phyloP scores from a whole-genome alignment of 1,140 invertebrate genomes.

The Paraescarpia echinospica region DNA sequence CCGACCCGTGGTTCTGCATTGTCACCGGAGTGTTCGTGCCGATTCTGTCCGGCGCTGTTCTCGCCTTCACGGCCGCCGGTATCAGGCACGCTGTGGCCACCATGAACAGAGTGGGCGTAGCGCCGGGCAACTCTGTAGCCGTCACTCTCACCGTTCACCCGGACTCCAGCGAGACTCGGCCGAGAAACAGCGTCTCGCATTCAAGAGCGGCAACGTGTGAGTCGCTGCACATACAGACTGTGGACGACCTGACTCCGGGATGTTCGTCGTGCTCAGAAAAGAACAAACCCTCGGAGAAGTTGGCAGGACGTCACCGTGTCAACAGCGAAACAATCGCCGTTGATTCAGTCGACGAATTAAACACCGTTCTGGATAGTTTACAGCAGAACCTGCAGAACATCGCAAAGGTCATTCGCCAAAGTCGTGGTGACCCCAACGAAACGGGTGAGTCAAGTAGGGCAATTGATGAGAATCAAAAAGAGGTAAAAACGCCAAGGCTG shows the following conservation, averaged over 20 bases:
- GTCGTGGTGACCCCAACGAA: background rate
- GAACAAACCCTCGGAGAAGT: background rate
- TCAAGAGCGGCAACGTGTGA: background rate
- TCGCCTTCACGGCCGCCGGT: slow-evolving; percentile 30
- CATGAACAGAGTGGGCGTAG: background rate
- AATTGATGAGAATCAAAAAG: background rate
- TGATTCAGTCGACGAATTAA: background rate
- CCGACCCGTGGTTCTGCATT: slow-evolving; percentile 34
- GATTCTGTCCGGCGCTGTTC: slow-evolving; percentile 26
- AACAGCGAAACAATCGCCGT: background rate
- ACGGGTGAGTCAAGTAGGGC: background rate
- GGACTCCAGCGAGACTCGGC: background rate
- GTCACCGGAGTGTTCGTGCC: slow-evolving; percentile 33
- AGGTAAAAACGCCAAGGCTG: background rate
- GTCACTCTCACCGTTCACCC: background rate
- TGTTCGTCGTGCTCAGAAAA: background rate
- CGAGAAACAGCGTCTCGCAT: background rate
- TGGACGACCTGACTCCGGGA: background rate
- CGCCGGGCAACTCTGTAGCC: background rate
- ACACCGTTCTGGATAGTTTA: background rate
- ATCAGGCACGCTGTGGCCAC: slow-evolving; percentile 26
- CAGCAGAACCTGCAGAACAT: background rate
- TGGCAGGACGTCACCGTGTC: background rate
- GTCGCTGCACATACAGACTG: background rate
- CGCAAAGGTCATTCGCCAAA: background rate